Conservation (phyloP, 2,797 vertebrate genomes). For the Phoebastria nigripes region DNA sequence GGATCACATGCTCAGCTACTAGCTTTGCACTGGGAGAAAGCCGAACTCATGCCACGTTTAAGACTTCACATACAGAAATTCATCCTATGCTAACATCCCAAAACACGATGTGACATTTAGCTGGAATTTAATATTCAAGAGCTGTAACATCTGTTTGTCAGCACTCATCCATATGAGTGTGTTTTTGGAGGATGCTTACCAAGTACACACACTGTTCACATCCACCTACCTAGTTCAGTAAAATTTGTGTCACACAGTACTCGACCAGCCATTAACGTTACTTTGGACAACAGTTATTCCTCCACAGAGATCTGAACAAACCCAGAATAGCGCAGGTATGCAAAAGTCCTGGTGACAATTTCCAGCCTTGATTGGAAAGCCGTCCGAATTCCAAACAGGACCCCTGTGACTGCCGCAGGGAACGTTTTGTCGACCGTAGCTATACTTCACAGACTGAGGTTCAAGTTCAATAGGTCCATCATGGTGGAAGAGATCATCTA, state of each 20-base stretch:
- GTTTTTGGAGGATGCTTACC: not conserved
- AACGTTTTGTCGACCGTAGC: fast-evolving
- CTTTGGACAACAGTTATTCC: not conserved
- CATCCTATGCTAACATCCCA: not conserved
- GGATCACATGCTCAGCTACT: not conserved
- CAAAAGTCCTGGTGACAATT: not conserved
- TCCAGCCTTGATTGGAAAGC: not conserved
- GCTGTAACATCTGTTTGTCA: not conserved
- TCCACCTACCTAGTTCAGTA: not conserved
- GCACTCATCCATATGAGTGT: fast-evolving
- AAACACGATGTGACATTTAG: not conserved
- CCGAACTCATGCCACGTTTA: not conserved
- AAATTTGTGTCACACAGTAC: fast-evolving
- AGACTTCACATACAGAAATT: not conserved
- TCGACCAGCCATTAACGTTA: fast-evolving
- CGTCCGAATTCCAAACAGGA: not conserved
- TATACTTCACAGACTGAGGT: not conserved
- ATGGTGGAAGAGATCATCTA: not conserved
- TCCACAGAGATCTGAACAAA: not conserved
- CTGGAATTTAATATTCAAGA: not conserved
- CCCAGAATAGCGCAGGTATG: fast-evolving
- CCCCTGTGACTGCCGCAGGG: not conserved
- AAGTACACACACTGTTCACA: not conserved
- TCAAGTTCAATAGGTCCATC: not conserved
- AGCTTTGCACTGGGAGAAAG: not conserved